Conservation (phyloP, 2,888 invertebrate species). For the Diaprepes abbreviatus region DNA sequence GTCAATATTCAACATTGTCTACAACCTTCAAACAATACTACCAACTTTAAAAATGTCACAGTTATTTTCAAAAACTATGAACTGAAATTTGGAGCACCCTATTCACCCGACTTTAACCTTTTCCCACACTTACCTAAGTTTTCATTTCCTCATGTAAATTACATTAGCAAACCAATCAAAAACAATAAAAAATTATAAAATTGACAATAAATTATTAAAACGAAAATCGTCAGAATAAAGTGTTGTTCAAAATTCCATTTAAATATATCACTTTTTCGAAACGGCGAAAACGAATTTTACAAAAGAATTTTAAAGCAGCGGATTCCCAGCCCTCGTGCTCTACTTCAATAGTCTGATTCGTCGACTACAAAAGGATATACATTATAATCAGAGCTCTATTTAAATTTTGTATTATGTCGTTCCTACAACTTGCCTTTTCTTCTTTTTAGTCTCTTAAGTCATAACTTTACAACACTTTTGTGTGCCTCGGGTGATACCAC, state of each 20-base stretch:
- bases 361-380: slow-evolving; percentile 7
- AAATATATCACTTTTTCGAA: slow-evolving; percentile 3
- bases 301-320: slow-evolving; percentile 14
- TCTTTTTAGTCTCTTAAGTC: background rate
- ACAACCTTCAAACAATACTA: too few relatives aligned
- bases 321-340: slow-evolving; percentile 14
- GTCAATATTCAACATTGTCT: too few relatives aligned
- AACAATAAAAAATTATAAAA: background rate
- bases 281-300: slow-evolving; percentile 3
- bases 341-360: slow-evolving; percentile 3
- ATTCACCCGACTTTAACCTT: too few relatives aligned
- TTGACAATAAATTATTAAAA: background rate
- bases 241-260: slow-evolving; percentile 3
- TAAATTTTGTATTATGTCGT: slow-evolving; percentile 8
- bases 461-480: background rate
- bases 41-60: too few relatives aligned
- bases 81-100: too few relatives aligned
- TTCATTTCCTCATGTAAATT: too few relatives aligned
- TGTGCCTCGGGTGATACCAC: background rate
- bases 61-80: too few relatives aligned
- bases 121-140: too few relatives aligned
- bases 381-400: slow-evolving; percentile 15
- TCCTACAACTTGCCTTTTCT: background rate
- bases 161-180: too few relatives aligned
- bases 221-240: slow-evolving; percentile 5